Evolutionary conservation across 1,140 invertebrate genomes (phyloP).

Genomic region (Calycopis cecrops): DNA sequence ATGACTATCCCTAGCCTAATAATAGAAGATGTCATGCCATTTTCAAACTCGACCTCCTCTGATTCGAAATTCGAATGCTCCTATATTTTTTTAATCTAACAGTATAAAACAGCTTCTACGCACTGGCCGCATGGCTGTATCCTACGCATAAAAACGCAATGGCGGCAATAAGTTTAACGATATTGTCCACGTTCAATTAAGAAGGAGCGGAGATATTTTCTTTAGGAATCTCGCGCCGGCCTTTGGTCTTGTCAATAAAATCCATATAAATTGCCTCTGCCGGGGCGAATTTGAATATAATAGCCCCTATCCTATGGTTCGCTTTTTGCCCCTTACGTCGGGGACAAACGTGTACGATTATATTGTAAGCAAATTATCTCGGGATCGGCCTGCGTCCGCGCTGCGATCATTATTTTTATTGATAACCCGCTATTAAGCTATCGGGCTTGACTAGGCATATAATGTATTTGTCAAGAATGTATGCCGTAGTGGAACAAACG

Average conservation of each 20-base stretch:
- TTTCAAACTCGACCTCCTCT: not conserved
- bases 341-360: conserved; percentile 65
- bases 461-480: too few species aligned
- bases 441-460: too few species aligned
- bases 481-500: too few species aligned
- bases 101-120: too few species aligned
- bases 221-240: conserved; percentile 58
- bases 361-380: conserved; percentile 74
- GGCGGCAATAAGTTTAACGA: conserved; percentile 37
- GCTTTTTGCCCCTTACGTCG: conserved; percentile 59
- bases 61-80: not conserved
- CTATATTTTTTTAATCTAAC: too few species aligned
- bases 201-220: conserved; percentile 50
- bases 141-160: not conserved
- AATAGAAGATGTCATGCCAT: too few species aligned
- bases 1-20: too few species aligned
- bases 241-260: conserved; percentile 67
- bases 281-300: conserved; percentile 71
- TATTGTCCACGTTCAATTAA: conserved; percentile 68
- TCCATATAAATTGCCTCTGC: conserved; percentile 69
- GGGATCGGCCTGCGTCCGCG: conserved; percentile 50
- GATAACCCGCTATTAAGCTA: conserved; percentile 6
- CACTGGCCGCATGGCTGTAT: too few species aligned
- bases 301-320: conserved; percentile 52
- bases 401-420: conserved; percentile 37